These are phyloP conservation scores for Stegostoma tigrinum DNA, from an alignment of 2,113 vertebrate species.

Conservation along the genomic window DNA sequence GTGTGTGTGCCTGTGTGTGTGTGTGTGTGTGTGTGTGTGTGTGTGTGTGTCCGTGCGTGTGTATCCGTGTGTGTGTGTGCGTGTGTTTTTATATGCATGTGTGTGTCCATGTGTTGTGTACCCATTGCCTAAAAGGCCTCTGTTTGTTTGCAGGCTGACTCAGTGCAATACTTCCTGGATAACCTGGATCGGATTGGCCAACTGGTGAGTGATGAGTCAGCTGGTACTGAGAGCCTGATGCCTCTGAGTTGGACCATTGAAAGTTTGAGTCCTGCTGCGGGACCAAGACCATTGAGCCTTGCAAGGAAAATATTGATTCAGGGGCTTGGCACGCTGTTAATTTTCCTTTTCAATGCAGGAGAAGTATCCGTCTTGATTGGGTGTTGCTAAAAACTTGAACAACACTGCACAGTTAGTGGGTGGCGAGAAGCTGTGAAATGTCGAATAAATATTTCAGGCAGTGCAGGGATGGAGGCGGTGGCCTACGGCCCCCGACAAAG, in stretches of 20 bases:
- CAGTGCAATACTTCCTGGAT: slow-evolving; percentile 94
- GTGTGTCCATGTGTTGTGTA: neutral
- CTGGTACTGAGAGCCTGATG: neutral
- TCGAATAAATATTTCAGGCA: neutral
- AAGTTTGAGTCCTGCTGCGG: neutral
- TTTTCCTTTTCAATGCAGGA: neutral
- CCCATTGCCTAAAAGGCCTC: slow-evolving; percentile 39
- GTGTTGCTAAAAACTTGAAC: neutral
- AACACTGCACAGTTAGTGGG: neutral
- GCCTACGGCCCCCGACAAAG: neutral
- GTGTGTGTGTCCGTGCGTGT: too few species aligned
- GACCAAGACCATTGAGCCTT: neutral
- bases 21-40: too few species aligned
- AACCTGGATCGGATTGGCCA: slow-evolving; percentile 93
- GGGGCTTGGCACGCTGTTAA: neutral
- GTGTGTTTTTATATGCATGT: too few species aligned
- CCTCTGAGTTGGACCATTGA: neutral
- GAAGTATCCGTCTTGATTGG: neutral
- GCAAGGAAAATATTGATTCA: neutral
- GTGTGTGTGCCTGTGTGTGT: too few species aligned
- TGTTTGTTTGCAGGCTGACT: slow-evolving; percentile 73
- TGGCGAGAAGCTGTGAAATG: neutral
- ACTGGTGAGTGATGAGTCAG: slow-evolving; percentile 71
- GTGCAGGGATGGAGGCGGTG: neutral
- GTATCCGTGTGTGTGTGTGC: too few species aligned